Percentiles rank a stretch among this genome's conserved stretches.
These are phyloP conservation scores for Manis pentadactyla DNA, from an alignment of 2,797 vertebrate genomes.

Conservation along the genomic window DNA sequence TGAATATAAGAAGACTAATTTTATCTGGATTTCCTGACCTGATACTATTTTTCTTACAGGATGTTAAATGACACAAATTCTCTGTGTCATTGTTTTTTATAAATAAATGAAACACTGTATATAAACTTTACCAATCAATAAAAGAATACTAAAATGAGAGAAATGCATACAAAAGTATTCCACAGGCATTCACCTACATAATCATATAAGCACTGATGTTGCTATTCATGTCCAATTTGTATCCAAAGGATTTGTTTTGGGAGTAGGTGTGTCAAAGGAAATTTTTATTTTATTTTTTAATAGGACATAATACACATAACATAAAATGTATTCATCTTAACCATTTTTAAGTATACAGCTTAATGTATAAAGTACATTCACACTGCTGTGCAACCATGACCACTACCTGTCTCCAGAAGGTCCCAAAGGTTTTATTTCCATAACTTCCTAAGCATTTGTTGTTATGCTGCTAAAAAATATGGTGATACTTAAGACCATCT, in stretches of 20 bases:
- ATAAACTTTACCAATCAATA: not conserved
- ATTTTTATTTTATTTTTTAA: not conserved
- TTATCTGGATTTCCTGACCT: not conserved
- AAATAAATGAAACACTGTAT: not conserved
- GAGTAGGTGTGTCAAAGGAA: not conserved
- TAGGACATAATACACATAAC: not conserved
- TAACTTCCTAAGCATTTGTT: not conserved
- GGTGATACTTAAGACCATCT: not conserved
- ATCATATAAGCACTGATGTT: not conserved
- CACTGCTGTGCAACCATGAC: not conserved
- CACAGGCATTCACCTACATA: not conserved
- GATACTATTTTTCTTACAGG: constrained; percentile 25
- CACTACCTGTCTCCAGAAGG: not conserved
- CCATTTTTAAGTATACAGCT: not conserved
- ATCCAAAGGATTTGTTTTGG: not conserved
- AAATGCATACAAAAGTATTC: not conserved
- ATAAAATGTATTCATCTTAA: not conserved
- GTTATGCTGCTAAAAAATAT: not conserved
- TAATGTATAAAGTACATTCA: not conserved
- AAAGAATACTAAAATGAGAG: not conserved
- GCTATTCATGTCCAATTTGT: not conserved
- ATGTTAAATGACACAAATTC: constrained; percentile 1
- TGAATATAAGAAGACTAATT: not conserved
- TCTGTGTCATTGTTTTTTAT: not conserved
- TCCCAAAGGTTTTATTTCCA: not conserved